Evolutionary conservation across 2,888 invertebrate genomes (phyloP).

Genomic region (Tricholauxania praeusta): DNA sequence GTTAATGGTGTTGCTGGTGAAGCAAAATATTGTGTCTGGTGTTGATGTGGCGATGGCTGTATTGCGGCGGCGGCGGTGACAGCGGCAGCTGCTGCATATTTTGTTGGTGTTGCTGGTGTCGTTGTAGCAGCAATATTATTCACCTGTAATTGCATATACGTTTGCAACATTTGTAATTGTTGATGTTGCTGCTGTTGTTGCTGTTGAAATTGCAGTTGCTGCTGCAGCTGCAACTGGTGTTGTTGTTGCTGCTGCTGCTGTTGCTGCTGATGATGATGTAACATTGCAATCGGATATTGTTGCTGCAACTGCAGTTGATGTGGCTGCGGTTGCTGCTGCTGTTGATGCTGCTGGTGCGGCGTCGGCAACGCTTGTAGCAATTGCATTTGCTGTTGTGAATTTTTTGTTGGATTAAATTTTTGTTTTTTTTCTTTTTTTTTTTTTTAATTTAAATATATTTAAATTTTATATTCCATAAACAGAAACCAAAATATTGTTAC

Average conservation of each 20-base stretch:
- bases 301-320: slow-evolving; percentile 50
- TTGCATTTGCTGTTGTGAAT: slow-evolving; percentile 67
- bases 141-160: slow-evolving; percentile 65
- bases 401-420: slow-evolving; percentile 55
- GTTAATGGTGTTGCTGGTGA: slow-evolving; percentile 61
- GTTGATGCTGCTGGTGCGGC: slow-evolving; percentile 60
- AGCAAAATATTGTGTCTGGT: slow-evolving; percentile 54
- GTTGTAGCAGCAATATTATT: slow-evolving; percentile 56
- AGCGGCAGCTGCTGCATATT: slow-evolving; percentile 49
- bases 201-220: slow-evolving; percentile 50
- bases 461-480: slow-evolving; percentile 18
- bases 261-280: slow-evolving; percentile 53
- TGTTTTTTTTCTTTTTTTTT: slow-evolving; percentile 33
- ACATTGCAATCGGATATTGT: slow-evolving; percentile 44
- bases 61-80: slow-evolving; percentile 40
- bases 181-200: slow-evolving; percentile 59
- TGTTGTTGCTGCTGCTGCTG: slow-evolving; percentile 57
- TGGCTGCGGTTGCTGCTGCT: slow-evolving; percentile 49
- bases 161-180: slow-evolving; percentile 64
- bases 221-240: slow-evolving; percentile 54
- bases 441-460: slow-evolving; percentile 25
- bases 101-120: slow-evolving; percentile 59
- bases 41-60: slow-evolving; percentile 43
- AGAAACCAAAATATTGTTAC: neutral
- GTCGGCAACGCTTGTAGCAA: slow-evolving; percentile 66